Conservation (phyloP, 2,113 vertebrate species). For the Daubentonia madagascariensis region DNA sequence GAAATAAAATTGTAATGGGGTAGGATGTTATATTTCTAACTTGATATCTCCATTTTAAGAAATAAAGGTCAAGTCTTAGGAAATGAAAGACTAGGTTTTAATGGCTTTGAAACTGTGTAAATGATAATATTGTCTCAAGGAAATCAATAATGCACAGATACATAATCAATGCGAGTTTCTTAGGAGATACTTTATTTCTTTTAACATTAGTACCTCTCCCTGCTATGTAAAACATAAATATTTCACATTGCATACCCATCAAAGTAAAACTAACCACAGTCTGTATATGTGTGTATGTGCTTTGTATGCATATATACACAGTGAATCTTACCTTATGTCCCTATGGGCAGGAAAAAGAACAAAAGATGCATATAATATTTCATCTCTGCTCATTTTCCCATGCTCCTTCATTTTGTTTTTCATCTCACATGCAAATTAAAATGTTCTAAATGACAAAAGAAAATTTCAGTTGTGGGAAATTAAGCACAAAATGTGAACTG, state of each 20-base stretch:
- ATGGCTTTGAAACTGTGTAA: neutral
- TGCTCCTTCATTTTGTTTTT: neutral
- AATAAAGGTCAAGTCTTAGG: constrained; percentile 35
- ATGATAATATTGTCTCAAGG: neutral
- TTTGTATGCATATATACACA: neutral
- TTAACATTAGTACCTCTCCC: neutral
- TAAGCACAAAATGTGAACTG: constrained; percentile 4
- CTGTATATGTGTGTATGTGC: neutral
- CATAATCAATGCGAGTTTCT: neutral
- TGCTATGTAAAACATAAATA: neutral
- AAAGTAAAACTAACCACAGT: neutral
- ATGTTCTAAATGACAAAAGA: constrained; percentile 32
- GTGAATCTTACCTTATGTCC: neutral
- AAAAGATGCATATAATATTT: constrained; percentile 20
- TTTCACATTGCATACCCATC: neutral
- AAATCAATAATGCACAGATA: constrained; percentile 10
- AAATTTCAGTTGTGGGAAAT: constrained; percentile 26
- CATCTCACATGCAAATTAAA: constrained; percentile 45
- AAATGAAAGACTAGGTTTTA: neutral
- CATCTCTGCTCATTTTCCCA: neutral
- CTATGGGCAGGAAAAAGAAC: neutral
- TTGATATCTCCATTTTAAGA: constrained; percentile 7
- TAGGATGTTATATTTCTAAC: neutral
- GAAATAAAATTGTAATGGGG: neutral
- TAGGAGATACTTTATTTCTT: neutral